Evolutionary conservation across 2,113 vertebrate genomes (phyloP), one percentile per base, ranked within the genome.

Genomic region (Cebidichthys violaceus): DNA sequence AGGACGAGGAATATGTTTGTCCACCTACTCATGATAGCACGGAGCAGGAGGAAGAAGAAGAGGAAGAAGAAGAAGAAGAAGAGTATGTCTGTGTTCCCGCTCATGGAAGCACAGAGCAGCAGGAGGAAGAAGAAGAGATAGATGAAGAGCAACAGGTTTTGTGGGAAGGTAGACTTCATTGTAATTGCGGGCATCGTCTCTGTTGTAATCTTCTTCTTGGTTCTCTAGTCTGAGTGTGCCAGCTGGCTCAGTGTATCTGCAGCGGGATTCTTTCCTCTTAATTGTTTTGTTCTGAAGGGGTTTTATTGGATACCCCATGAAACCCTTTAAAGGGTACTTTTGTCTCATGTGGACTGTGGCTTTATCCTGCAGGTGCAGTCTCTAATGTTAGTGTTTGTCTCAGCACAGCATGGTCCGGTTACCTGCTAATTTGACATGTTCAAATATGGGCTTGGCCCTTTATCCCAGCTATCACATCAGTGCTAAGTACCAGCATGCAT

Each of bases 91-190:
- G 64, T 83, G 37, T 80, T 66, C 67, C 83, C 4, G 69, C 70
- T 67, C 6, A 59, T 78, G 85, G 4, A 69, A 68, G 18, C 31
- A 70, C 70, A 67, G 82, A 89, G 33, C 54, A 86, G 31, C 41
- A 87, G 22, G 82, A 84, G 5, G 86, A 82, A 3, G 85, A 84
- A n/a, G 74, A 90, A 18, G 88, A 88, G 50, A 67, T 84, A 68
- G 85, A 93, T 80, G 89, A 90, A 72, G 92, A 91, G 70, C 90
- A 90, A 59, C 87, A 91, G 61, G 71, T 92, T 84, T 27, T 92
- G 69, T 85, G 43, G 73, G 90, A 93, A 93, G 92, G 93, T 93
- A 92, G 85, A 62, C 29, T 27, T 55, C 43, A 60, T 59, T 65
- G 24, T 20, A 11, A 41, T n/a, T 4, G 0, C 52, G 39, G n/a